These are phyloP conservation scores for Alcedo atthis DNA, from an alignment of 2,797 vertebrate species.

Conservation along the genomic window DNA sequence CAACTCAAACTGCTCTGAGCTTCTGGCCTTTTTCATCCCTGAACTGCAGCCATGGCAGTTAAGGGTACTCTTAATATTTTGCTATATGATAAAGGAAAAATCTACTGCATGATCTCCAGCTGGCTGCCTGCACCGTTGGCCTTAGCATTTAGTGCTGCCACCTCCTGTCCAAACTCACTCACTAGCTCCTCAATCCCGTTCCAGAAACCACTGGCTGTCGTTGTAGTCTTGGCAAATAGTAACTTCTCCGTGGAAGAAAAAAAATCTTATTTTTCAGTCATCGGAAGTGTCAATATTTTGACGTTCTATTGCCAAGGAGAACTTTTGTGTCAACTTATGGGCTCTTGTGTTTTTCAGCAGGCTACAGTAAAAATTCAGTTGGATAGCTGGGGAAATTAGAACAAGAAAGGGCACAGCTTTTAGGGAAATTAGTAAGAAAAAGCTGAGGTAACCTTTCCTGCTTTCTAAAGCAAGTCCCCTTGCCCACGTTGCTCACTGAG, in stretches of 20 bases:
- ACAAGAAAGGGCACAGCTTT: background rate
- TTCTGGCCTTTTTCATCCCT: background rate
- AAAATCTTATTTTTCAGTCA: background rate
- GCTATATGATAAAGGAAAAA: background rate
- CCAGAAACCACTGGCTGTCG: background rate
- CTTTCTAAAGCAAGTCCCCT: background rate
- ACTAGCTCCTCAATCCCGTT: constrained; percentile 74
- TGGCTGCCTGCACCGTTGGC: constrained; percentile 69
- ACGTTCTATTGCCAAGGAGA: background rate
- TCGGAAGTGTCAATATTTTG: rapidly evolving
- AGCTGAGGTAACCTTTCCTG: background rate
- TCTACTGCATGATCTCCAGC: constrained; percentile 78
- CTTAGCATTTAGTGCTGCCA: constrained; percentile 80
- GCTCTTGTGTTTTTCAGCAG: background rate
- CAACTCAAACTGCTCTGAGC: background rate
- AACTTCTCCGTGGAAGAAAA: background rate
- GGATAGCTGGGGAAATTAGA: background rate
- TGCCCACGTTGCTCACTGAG: background rate
- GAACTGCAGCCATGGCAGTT: background rate
- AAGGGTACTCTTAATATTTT: background rate
- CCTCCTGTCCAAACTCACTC: constrained; percentile 79
- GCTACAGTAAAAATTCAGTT: background rate
- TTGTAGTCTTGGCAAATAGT: background rate
- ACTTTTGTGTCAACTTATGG: rapidly evolving
- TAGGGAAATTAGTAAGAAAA: background rate